Evolutionary conservation across 2,888 invertebrate species (phyloP).

Genomic region (Agrotis clavis): DNA sequence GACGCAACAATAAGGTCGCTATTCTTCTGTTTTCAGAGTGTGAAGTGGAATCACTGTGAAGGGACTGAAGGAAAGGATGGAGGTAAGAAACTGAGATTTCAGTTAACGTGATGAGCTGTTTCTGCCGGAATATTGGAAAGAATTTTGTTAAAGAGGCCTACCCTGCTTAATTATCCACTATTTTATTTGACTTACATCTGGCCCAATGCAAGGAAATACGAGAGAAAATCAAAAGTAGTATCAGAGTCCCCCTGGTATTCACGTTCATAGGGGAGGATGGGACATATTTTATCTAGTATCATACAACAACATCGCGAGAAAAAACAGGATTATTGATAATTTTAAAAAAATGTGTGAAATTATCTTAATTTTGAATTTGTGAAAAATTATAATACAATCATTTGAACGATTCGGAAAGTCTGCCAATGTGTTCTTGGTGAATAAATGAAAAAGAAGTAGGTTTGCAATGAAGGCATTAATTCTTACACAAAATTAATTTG

Average conservation of each 20-base stretch:
- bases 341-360: too few species aligned
- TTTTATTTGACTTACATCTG: too few species aligned
- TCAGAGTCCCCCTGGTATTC: background rate
- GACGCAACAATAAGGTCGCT: background rate
- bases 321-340: too few species aligned
- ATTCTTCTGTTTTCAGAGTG: background rate
- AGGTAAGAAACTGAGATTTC: background rate
- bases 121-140: background rate
- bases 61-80: background rate
- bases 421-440: too few species aligned
- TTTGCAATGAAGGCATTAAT: background rate
- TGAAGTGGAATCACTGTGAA: background rate
- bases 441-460: too few species aligned
- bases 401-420: too few species aligned
- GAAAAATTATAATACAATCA: too few species aligned
- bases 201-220: background rate
- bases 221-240: background rate
- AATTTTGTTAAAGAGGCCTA: background rate
- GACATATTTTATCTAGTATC: too few species aligned
- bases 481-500: background rate
- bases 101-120: background rate
- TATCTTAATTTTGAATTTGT: too few species aligned
- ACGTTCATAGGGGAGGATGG: too few species aligned
- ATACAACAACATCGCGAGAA: too few species aligned
- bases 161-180: background rate